A percentile compares a stretch with the other conserved stretches of the same genome.
Conservation (phyloP, 2,888 invertebrate species). For the Celastrina argiolus region DNA sequence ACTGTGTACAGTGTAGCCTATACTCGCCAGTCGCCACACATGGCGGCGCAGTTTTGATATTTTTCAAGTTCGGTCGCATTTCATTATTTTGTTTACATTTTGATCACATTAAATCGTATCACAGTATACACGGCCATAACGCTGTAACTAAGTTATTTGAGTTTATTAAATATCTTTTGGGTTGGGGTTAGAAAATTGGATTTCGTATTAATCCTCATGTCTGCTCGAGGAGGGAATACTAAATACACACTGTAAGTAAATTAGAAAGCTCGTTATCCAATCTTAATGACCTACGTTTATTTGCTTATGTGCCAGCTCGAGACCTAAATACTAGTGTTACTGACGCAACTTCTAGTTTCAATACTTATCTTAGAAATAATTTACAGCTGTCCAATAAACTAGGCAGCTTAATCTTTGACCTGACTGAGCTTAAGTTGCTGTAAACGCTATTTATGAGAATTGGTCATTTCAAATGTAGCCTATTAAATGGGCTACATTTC, state of each 20-base stretch:
- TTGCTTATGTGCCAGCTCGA: not conserved
- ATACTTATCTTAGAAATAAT: not conserved
- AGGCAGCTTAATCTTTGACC: constrained; percentile 3
- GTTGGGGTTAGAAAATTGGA: not conserved
- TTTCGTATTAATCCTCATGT: not conserved
- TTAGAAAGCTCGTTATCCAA: constrained; percentile 1
- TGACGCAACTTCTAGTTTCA: constrained; percentile 2
- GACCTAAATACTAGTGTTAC: not conserved
- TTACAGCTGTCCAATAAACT: constrained; percentile 4
- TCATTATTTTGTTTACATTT: no score
- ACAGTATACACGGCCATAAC: no score
- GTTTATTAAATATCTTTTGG: not conserved
- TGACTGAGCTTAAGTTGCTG: not conserved
- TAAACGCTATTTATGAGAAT: not conserved
- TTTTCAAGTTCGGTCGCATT: no score
- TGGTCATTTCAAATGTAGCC: not conserved
- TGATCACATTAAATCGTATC: no score
- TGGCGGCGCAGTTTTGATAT: no score
- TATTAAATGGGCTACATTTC: not conserved
- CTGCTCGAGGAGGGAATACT: not conserved
- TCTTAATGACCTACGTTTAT: constrained; percentile 8
- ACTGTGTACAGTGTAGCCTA: no score
- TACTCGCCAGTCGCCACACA: no score
- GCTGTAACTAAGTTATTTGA: not conserved
- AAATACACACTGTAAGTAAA: not conserved